A percentile compares a stretch with the other conserved stretches of the same genome.
Conservation (phyloP, 2,888 invertebrate species). For the Sinotaia quadrata region DNA sequence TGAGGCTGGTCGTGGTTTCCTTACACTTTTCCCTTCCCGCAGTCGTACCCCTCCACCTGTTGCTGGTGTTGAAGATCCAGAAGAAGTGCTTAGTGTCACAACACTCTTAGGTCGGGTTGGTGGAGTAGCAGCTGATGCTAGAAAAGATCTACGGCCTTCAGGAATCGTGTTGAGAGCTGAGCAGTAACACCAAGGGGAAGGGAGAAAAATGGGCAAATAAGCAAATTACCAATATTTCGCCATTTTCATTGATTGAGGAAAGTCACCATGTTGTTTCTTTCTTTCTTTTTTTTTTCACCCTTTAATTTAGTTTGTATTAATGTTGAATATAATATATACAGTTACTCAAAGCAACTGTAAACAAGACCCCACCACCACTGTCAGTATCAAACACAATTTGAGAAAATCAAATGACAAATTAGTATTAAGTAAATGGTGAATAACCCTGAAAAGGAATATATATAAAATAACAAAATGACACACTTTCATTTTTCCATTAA, state of each 20-base stretch:
- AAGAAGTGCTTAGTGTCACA: slow-evolving; percentile 17
- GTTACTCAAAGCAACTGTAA: background rate
- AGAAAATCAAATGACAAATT: no score
- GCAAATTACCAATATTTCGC: slow-evolving; percentile 8
- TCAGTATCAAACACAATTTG: slow-evolving; percentile 11
- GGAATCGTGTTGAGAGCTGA: slow-evolving; percentile 65
- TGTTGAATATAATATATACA: no score
- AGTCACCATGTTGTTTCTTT: no score
- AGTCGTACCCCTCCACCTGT: slow-evolving; percentile 55
- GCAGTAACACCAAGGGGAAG: slow-evolving; percentile 40
- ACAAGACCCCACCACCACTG: background rate
- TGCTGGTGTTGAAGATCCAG: slow-evolving; percentile 7
- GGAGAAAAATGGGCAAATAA: slow-evolving; percentile 25
- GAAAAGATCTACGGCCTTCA: slow-evolving; percentile 65
- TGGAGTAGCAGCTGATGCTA: slow-evolving; percentile 53
- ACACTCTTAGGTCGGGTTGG: slow-evolving; percentile 36
- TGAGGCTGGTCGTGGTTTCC: slow-evolving; percentile 65
- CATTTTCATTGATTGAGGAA: no score
- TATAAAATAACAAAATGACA: no score
- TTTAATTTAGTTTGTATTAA: no score
- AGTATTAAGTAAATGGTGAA: no score
- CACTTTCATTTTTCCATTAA: no score
- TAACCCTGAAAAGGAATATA: no score
- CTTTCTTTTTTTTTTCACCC: no score
- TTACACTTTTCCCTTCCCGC: slow-evolving; percentile 52